Base-by-base conservation (phyloP, 2,888 invertebrate genomes). In the Desoria tigrina region DNA sequence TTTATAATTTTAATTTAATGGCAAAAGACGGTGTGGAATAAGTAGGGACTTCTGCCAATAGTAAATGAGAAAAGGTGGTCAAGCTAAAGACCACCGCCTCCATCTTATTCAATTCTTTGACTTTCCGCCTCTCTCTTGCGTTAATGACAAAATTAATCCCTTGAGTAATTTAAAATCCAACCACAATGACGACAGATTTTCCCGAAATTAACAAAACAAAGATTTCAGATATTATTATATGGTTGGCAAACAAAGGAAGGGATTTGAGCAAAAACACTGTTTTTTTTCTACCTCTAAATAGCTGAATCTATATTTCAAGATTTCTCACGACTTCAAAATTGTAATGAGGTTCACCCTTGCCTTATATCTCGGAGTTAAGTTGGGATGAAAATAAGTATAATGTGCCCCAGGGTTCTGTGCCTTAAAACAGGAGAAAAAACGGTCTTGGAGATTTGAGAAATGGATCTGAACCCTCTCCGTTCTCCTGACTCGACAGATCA, bases 321-420 rank as follows among this genome's bases (percentile, higher is more conserved):
- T 32, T 32, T 32, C 32, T 32, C 32, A 32, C 32, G 32, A 32
- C 11, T 32, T 7, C 45, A 18, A 9, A 45, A n/a, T n/a, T 45
- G 45, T 45, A 45, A 21, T 45, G 32, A 32, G 32, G 4, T 32
- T 32, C 11, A 32, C 32, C 32, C 32, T 32, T 11, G 32, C 6
- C 32, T 32, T 32, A 7, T 32, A 32, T 32, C 4, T 32, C 32
- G 11, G 4, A 4, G 32, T 4, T 32, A 32, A 32, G 6, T 32
- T 11, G 32, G 32, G 32, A 32, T 32, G 32, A 32, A 45, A 45
- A 45, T 45, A 45, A 45, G n/a, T n/a, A 45, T 45, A 45, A 45
- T 6, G 6, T 16, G 45, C 45, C 45, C 21, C 4, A 45, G 45
- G 45, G 45, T 45, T 45, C 45, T 16, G 6, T 45, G 9, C 45